Percentiles rank a stretch among this genome's conserved stretches.
These are phyloP conservation scores for Pterobdella sp. DNA, from an alignment of 2,888 invertebrate genomes.

Conservation along the genomic window DNA sequence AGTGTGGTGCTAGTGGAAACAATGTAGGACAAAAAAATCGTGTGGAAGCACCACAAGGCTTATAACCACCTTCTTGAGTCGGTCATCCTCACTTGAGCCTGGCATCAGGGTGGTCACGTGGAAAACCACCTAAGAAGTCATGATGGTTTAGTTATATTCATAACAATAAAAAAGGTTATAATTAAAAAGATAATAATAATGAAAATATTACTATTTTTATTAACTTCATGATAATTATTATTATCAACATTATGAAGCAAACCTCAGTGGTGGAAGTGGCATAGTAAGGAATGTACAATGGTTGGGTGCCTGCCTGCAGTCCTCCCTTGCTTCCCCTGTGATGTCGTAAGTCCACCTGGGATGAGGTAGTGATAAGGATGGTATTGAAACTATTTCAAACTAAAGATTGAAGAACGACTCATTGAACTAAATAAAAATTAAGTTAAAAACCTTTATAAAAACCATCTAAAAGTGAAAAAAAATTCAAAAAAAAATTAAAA, in stretches of 20 bases:
- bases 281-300: constrained; percentile 85
- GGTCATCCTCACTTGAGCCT: constrained; percentile 60
- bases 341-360: constrained; percentile 74
- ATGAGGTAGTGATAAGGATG: no score
- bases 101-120: constrained; percentile 97
- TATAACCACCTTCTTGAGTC: constrained; percentile 45
- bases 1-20: background rate
- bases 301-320: constrained; percentile 67
- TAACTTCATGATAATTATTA: no score
- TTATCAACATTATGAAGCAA: constrained; percentile 67
- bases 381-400: no score
- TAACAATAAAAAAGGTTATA: constrained; percentile 66
- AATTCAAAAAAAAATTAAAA: no score
- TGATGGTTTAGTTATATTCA: constrained; percentile 88
- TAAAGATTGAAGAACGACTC: no score
- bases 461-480: no score
- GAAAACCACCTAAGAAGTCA: constrained; percentile 69
- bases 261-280: constrained; percentile 87
- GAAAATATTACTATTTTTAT: no score
- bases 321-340: constrained; percentile 94
- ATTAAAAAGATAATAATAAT: background rate
- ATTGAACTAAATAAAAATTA: no score
- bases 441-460: no score
- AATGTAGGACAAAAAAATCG: background rate
- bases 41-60: background rate